Conservation (phyloP, 1,140 invertebrate genomes). For the Drosophila triauraria region DNA sequence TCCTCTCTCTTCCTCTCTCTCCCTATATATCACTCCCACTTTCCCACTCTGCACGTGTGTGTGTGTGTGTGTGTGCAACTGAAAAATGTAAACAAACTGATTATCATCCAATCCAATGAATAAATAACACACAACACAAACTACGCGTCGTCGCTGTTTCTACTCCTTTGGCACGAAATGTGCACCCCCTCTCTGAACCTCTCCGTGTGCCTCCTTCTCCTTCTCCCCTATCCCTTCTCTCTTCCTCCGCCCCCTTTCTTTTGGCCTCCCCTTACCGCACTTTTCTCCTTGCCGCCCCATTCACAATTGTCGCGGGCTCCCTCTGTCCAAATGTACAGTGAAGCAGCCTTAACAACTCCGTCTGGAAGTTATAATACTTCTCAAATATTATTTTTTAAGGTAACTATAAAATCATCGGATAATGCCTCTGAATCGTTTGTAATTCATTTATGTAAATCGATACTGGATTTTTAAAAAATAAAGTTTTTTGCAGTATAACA, state of each 20-base stretch:
- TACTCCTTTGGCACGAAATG: slow-evolving; percentile 61
- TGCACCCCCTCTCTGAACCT: slow-evolving; percentile 1
- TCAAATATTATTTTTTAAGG: too few relatives aligned
- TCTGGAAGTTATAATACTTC: too few relatives aligned
- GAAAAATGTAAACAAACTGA: slow-evolving; percentile 85
- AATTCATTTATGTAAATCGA: too few relatives aligned
- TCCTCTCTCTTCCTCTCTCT: slow-evolving; percentile 2
- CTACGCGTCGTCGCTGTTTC: slow-evolving; percentile 45
- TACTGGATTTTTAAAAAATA: too few relatives aligned
- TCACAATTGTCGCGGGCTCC: slow-evolving; percentile 42
- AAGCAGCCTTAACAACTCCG: not conserved
- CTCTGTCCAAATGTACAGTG: slow-evolving; percentile 7
- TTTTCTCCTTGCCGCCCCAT: slow-evolving; percentile 14
- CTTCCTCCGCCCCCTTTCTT: slow-evolving; percentile 7
- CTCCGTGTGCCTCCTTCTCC: not conserved
- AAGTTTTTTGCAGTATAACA: too few relatives aligned
- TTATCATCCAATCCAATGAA: slow-evolving; percentile 84
- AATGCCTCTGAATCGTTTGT: too few relatives aligned
- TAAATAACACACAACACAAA: slow-evolving; percentile 75
- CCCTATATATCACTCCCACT: slow-evolving; percentile 6
- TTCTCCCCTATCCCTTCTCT: slow-evolving; percentile 2
- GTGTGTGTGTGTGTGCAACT: slow-evolving; percentile 61
- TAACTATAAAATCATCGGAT: too few relatives aligned
- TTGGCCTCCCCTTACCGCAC: slow-evolving; percentile 1
- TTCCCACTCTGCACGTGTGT: slow-evolving; percentile 10